Evolutionary conservation across 1,140 invertebrate species (phyloP), one percentile per base, ranked within the genome.

Genomic region (Lepidurus arcticus): DNA sequence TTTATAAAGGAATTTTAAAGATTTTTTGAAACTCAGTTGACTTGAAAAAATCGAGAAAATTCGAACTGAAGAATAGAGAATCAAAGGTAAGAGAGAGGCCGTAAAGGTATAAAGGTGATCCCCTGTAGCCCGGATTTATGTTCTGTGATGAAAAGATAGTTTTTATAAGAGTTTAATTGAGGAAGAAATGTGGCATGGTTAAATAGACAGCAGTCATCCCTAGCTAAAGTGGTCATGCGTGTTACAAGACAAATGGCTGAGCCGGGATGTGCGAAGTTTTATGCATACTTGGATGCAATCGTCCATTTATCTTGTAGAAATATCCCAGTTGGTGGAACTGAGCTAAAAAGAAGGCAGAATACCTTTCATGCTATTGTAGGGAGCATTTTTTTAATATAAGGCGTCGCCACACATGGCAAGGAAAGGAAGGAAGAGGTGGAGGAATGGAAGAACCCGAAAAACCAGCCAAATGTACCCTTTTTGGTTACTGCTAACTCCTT

Each of bases 241-340:
- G 53, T 65, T 65, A 65, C 53, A 65, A 65, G 53, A 65, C 53
- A 65, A 65, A 65, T 65, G 53, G 53, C 53, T 65, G 53, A 65
- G 4, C 21, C 53, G 53, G 53, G 53, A 65, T 65, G 53, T 65
- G 53, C 53, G 7, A 65, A 65, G 53, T 65, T 65, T 65, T 21
- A 65, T 65, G 53, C 53, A 65, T 65, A 65, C 21, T 65, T 21
- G 53, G 53, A 65, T 13, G 53, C 21, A 65, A 65, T 65, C 53
- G 13, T 11, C 53, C 53, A 65, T 65, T 65, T 65, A 65, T 65
- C 53, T 65, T 47, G 16, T 1, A 21, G 7, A 65, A 9, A 21
- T n/a, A 65, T 65, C 16, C 16, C 16, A 65, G 13, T 21, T 65
- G 8, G 53, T 13, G 53, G 13, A 65, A 21, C 16, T 21, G 16